Evolutionary conservation across 1,140 invertebrate genomes (phyloP).

Genomic region (Ostrea edulis): DNA sequence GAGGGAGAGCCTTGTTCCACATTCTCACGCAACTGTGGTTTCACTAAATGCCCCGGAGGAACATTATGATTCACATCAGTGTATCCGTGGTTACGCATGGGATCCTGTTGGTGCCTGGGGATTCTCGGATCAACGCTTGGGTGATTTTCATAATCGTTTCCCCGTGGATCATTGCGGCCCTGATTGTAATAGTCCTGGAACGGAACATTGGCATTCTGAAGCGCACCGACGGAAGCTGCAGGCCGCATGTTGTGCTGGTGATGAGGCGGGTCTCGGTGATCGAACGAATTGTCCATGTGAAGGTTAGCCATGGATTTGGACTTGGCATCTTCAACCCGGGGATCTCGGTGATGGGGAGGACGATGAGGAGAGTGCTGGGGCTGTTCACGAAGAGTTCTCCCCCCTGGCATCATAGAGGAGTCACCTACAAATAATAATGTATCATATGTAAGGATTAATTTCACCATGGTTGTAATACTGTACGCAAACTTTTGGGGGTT

Average conservation of each 20-base stretch:
- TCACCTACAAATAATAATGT: slow-evolving; percentile 61
- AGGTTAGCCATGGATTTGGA: slow-evolving; percentile 75
- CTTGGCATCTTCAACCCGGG: slow-evolving; percentile 64
- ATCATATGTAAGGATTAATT: neutral
- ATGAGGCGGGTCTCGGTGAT: slow-evolving; percentile 55
- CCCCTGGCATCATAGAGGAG: slow-evolving; percentile 54
- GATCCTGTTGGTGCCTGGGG: slow-evolving; percentile 51
- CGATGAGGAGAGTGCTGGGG: slow-evolving; percentile 42
- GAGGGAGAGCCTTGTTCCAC: slow-evolving; percentile 51
- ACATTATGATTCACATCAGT: slow-evolving; percentile 43
- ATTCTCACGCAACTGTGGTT: slow-evolving; percentile 40
- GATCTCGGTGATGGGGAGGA: slow-evolving; percentile 57
- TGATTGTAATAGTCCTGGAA: slow-evolving; percentile 67
- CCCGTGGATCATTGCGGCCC: slow-evolving; percentile 56
- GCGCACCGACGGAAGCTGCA: slow-evolving; percentile 70
- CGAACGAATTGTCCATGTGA: slow-evolving; percentile 69
- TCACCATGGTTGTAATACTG: neutral
- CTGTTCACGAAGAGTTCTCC: slow-evolving; percentile 58
- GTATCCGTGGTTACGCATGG: slow-evolving; percentile 48
- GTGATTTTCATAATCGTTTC: slow-evolving; percentile 73
- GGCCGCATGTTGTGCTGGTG: slow-evolving; percentile 62
- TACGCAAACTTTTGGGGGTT: neutral
- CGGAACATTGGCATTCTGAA: slow-evolving; percentile 57
- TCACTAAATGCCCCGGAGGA: slow-evolving; percentile 40
- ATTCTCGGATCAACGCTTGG: slow-evolving; percentile 60